Base-by-base conservation (phyloP, 2,888 invertebrate genomes). In the Pandemis cinnamomeana region DNA sequence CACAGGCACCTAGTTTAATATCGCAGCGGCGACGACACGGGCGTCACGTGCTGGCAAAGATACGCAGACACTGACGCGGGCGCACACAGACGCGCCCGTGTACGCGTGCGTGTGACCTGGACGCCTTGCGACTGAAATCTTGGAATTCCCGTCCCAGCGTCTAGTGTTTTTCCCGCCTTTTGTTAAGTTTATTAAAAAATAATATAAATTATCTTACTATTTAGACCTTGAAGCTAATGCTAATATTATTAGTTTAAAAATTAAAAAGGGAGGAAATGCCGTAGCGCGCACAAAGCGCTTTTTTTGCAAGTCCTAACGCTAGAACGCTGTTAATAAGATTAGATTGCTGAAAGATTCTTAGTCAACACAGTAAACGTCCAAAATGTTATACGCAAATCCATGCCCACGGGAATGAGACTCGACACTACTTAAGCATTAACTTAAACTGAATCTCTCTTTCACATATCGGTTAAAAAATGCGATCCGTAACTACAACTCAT, bases 41-140 rank as follows among this genome's bases (percentile, higher is more conserved):
- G 89, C 90, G 91, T 89, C 91, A 91, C 91, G 91, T 91, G 90
- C 89, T 82, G 82, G 82, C 87, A 87, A 87, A 90, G 87, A 90
- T 87, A 89, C 87, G 71, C 71, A 62, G 61, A 62, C 58, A 77
- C 77, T 71, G 81, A 80, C 79, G 79, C 81, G 67, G 64, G 68
- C 75, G 63, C 71, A 75, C 75, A 72, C 71, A 67, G 66, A 62
- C 73, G 62, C 71, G 51, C 27, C n/a, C 36, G 64, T 46, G 10
- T 15, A 36, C 53, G 71, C 82, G 82, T 87, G 80, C 81, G 83
- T 80, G 86, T 86, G 87, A 83, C 84, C 84, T 81, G 83, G 79
- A 81, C 46, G 64, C 46, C 80, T 79, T 80, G 78, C 20, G 44
- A 67, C 55, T 20, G 42, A 44, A 20, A 67, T 58, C 67, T 58